These are phyloP conservation scores for Drosophila anomalipes DNA, from an alignment of 2,888 invertebrate genomes.

Conservation along the genomic window DNA sequence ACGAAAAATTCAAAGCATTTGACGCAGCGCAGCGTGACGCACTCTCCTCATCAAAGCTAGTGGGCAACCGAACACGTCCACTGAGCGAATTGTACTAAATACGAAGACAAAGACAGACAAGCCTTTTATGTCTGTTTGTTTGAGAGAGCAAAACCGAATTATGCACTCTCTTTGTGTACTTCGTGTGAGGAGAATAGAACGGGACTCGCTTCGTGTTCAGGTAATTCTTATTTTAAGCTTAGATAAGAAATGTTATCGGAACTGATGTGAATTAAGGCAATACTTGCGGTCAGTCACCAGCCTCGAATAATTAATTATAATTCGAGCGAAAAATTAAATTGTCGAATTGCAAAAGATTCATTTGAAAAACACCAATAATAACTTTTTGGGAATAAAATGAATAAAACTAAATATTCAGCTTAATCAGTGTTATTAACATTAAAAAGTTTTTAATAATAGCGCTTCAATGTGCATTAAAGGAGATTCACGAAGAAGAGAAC, in stretches of 20 bases:
- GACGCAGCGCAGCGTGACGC: constrained; percentile 5
- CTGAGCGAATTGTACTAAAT: constrained; percentile 42
- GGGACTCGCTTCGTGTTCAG: constrained; percentile 16
- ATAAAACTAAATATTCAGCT: not conserved
- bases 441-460: not conserved
- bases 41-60: not conserved
- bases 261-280: constrained; percentile 10
- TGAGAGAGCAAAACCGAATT: constrained; percentile 5
- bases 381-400: not conserved
- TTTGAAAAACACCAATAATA: not conserved
- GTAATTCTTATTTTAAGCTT: constrained; percentile 32
- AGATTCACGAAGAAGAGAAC: not conserved
- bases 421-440: not conserved
- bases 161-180: constrained; percentile 11
- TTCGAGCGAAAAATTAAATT: not conserved
- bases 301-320: not conserved
- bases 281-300: not conserved
- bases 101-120: constrained; percentile 26
- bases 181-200: constrained; percentile 8
- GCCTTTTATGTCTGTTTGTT: constrained; percentile 5
- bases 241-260: constrained; percentile 33
- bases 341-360: not conserved
- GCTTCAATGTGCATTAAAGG: not conserved
- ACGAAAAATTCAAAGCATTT: constrained; percentile 16
- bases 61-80: constrained; percentile 38